Evolutionary conservation across 2,888 invertebrate genomes (phyloP).

Genomic region (Xylota segnis): DNA sequence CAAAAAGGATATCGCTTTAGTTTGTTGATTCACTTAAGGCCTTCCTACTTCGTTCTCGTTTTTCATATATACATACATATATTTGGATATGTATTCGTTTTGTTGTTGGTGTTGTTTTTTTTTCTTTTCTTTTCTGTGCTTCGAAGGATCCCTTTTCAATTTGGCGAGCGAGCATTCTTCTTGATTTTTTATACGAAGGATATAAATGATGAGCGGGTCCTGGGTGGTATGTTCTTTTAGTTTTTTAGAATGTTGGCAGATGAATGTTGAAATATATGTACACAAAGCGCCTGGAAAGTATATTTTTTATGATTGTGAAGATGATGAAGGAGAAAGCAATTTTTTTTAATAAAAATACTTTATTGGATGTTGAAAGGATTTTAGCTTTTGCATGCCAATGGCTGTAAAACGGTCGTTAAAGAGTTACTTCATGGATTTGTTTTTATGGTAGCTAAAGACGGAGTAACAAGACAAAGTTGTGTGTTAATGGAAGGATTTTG

Average conservation of each 20-base stretch:
- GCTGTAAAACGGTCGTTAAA: conserved; percentile 69
- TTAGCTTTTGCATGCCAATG: conserved; percentile 49
- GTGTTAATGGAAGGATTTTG: conserved; percentile 48
- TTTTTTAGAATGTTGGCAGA: conserved; percentile 20
- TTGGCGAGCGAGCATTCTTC: conserved; percentile 63
- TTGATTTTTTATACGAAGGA: conserved; percentile 47
- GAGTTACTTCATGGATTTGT: conserved; percentile 63
- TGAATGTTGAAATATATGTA: conserved; percentile 4
- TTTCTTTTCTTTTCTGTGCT: conserved; percentile 25
- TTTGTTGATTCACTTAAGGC: conserved; percentile 76
- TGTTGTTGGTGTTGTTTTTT: neutral
- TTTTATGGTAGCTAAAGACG: conserved; percentile 46
- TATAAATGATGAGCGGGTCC: conserved; percentile 61
- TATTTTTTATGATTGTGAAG: conserved; percentile 47
- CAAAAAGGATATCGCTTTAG: conserved; percentile 75
- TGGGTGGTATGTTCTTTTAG: conserved; percentile 7
- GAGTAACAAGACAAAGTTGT: conserved; percentile 49
- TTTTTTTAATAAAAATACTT: conserved; percentile 64
- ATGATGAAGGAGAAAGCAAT: conserved; percentile 24
- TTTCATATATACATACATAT: neutral
- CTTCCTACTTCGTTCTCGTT: conserved; percentile 30
- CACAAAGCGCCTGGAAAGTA: conserved; percentile 42
- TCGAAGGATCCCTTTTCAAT: conserved; percentile 64
- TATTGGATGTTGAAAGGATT: conserved; percentile 67
- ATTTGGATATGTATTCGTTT: no score